Conservation (phyloP, 2,888 invertebrate species). For the Anagyrus pseudococci region DNA sequence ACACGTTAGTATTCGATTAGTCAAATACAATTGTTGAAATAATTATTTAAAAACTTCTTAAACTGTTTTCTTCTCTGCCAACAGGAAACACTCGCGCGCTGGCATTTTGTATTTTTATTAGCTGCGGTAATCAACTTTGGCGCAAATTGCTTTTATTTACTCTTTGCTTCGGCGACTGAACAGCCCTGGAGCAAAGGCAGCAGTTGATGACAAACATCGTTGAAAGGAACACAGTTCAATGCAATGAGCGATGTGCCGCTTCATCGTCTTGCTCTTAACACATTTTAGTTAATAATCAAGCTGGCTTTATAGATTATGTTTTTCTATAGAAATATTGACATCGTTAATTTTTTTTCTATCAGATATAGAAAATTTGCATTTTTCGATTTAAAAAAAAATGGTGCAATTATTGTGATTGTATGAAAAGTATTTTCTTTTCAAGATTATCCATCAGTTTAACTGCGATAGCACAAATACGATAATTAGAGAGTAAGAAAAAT, state of each 20-base stretch:
- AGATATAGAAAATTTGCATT: constrained; percentile 4
- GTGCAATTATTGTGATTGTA: constrained; percentile 20
- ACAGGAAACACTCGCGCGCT: constrained; percentile 76
- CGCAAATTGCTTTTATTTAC: constrained; percentile 77
- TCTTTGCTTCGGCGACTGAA: constrained; percentile 81
- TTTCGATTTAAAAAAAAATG: constrained; percentile 14
- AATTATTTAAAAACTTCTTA: constrained; percentile 1
- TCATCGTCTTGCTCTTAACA: constrained; percentile 50
- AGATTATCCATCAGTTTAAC: constrained; percentile 25
- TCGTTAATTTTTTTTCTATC: constrained; percentile 12
- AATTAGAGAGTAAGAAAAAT: constrained; percentile 29
- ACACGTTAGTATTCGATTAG: constrained; percentile 63
- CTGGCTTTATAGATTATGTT: constrained; percentile 14
- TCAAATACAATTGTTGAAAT: not conserved
- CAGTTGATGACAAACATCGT: constrained; percentile 55
- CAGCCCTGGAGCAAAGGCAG: constrained; percentile 69
- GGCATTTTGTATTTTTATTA: constrained; percentile 81
- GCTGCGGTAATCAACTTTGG: constrained; percentile 79
- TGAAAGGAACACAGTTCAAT: constrained; percentile 44
- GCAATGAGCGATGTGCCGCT: constrained; percentile 47
- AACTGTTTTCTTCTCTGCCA: constrained; percentile 31
- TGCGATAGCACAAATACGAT: constrained; percentile 30
- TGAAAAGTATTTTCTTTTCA: constrained; percentile 29
- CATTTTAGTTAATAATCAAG: constrained; percentile 42
- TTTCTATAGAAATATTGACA: constrained; percentile 12